Evolutionary conservation across 2,888 invertebrate species (phyloP).

Genomic region (Drosophila anomalata): DNA sequence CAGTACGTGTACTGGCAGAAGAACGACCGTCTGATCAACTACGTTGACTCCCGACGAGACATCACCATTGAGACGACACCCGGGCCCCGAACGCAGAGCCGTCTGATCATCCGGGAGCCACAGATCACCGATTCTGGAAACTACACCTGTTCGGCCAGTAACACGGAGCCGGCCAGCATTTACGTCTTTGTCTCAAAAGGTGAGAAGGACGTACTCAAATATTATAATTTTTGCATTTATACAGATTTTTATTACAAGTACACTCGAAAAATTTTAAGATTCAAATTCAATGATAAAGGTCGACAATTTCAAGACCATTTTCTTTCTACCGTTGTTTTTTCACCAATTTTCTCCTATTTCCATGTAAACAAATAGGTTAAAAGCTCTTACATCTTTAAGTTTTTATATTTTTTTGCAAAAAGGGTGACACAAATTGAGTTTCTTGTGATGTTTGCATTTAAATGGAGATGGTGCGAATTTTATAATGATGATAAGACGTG

Average conservation of each 20-base stretch:
- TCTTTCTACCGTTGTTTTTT: too few species aligned
- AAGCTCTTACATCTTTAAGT: slow-evolving; percentile 4
- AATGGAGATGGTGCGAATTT: slow-evolving; percentile 56
- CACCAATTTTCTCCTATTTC: too few species aligned
- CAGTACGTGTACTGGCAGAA: slow-evolving; percentile 98
- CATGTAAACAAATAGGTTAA: too few species aligned
- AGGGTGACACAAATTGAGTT: slow-evolving; percentile 51
- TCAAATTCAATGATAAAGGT: too few species aligned
- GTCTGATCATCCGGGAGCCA: slow-evolving; percentile 92
- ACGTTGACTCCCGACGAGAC: slow-evolving; percentile 92
- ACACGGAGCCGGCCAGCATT: slow-evolving; percentile 94
- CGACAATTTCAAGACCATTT: too few species aligned
- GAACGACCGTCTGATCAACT: slow-evolving; percentile 97
- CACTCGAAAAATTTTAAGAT: too few species aligned
- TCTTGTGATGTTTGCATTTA: slow-evolving; percentile 69
- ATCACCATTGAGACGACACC: slow-evolving; percentile 93
- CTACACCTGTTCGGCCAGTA: slow-evolving; percentile 95
- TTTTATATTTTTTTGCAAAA: neutral
- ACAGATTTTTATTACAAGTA: too few species aligned
- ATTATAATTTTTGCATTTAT: too few species aligned
- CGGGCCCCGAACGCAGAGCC: slow-evolving; percentile 93
- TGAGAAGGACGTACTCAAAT: slow-evolving; percentile 83
- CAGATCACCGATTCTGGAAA: slow-evolving; percentile 94
- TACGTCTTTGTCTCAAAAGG: slow-evolving; percentile 96
- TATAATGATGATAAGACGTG: slow-evolving; percentile 65